A percentile compares a stretch with the other conserved stretches of the same genome.
Conservation (phyloP, 2,113 vertebrate genomes). For the Corynorhinus townsendii region DNA sequence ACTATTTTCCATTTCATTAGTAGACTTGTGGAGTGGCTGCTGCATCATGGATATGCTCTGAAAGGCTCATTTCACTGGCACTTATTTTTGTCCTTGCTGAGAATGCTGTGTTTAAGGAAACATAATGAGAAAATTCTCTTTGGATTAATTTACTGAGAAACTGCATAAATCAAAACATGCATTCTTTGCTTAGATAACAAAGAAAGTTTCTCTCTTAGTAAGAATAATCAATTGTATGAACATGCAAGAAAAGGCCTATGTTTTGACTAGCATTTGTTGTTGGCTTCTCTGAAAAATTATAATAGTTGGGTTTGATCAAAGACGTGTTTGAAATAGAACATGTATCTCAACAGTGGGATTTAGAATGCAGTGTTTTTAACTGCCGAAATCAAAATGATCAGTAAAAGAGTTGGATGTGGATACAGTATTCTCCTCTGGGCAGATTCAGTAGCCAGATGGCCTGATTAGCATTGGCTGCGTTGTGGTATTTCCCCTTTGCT, state of each 20-base stretch:
- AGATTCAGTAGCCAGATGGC: background rate
- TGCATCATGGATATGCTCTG: background rate
- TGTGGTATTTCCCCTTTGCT: background rate
- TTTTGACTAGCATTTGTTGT: constrained; percentile 41
- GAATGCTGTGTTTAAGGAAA: constrained; percentile 56
- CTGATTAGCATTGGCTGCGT: background rate
- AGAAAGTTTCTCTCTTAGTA: constrained; percentile 40
- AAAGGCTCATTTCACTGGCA: constrained; percentile 47
- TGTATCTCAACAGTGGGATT: background rate
- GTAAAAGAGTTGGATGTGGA: background rate
- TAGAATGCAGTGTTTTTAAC: background rate
- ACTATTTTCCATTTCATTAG: constrained; percentile 28
- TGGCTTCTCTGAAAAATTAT: background rate
- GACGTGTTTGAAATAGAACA: background rate
- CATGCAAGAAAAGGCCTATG: background rate
- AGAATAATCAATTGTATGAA: constrained; percentile 21
- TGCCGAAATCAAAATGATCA: background rate
- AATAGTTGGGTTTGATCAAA: constrained; percentile 8
- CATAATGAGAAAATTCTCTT: constrained; percentile 62
- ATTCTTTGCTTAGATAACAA: constrained; percentile 52
- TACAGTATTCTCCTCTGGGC: background rate
- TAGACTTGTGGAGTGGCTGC: background rate
- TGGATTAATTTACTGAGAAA: constrained; percentile 63
- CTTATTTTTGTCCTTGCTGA: constrained; percentile 54
- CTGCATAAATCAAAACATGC: constrained; percentile 46